These are phyloP conservation scores for Rissa tridactyla DNA, from an alignment of 2,113 vertebrate genomes.

Conservation along the genomic window DNA sequence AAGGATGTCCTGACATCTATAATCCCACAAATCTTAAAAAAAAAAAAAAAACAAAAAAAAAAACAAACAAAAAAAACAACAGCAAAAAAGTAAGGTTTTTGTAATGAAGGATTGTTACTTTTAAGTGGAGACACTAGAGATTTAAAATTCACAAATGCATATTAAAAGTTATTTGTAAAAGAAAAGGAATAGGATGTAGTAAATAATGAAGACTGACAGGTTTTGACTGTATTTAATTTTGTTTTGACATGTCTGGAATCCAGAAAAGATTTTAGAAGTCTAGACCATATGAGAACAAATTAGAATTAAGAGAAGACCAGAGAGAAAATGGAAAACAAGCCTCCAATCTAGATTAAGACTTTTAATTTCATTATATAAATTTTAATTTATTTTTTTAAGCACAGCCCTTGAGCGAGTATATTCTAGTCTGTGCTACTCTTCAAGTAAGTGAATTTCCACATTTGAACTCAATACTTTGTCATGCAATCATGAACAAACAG, in stretches of 20 bases:
- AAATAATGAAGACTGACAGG: not conserved
- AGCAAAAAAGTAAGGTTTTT: not conserved
- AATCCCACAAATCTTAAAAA: not conserved
- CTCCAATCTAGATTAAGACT: not conserved
- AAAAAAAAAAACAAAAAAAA: not conserved
- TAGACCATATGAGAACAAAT: not conserved
- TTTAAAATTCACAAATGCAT: not conserved
- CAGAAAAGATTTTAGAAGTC: not conserved
- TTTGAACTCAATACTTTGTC: not conserved
- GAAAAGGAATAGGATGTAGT: not conserved
- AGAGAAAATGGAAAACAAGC: not conserved
- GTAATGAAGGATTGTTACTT: not conserved
- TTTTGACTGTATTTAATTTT: not conserved
- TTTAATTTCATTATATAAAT: no score
- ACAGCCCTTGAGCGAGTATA: not conserved
- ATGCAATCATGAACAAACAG: not conserved
- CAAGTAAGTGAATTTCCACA: not conserved
- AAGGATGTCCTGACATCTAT: not conserved
- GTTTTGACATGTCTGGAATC: not conserved
- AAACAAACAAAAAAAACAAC: not conserved
- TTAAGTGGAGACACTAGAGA: not conserved
- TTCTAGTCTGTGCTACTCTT: not conserved
- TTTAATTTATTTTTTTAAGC: not conserved
- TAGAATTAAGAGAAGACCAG: not conserved
- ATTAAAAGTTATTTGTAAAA: not conserved